Base-by-base conservation (phyloP, 2,797 vertebrate genomes). In the Eidolon dupreanum region DNA sequence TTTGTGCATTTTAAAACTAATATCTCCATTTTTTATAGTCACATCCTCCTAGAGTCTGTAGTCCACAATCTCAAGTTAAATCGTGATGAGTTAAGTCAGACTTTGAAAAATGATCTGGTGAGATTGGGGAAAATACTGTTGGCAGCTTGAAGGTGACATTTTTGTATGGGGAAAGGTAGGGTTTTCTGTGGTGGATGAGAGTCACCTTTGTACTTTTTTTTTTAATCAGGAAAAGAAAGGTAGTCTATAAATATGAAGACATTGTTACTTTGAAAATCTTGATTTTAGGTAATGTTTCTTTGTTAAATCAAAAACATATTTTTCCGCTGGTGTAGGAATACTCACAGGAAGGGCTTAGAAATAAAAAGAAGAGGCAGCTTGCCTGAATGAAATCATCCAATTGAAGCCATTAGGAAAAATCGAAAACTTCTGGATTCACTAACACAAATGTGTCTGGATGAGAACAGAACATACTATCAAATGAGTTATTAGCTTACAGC, bases 261-360 rank as follows among this genome's bases (percentile, higher is more conserved):
- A 88, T 10, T 75, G 12, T 90, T 92, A 93, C 61, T 71, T 66
- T n/a, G 55, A 82, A 96, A 96, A 89, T 43, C 81, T 61, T 81
- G 66, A 96, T 78, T 65, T 89, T 96, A 89, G 88, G 65, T 81
- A 49, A 66, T 85, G 13, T 87, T 94, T 78, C 41, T 63, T 88
- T 86, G 19, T 81, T 73, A 94, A 89, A 92, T 90, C n/a, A 61
- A 86, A 97, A 96, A 28, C 22, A 81, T 53, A 26, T 86, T 84
- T 57, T 83, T 15, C 36, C 33, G 19, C 1, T 49, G 38, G 41
- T 86, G 3, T 82, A 24, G 26, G 19, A 94, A 83, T 63, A 87
- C 19, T 90, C 36, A 41, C 9, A 55, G 70, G 10, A 53, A 90
- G 88, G 26, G 17, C 15, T n/a, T 51, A 84, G 71, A 93, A 51